phyloP scores from a whole-genome alignment of 2,888 invertebrate genomes.

The Anorthoa munda region DNA sequence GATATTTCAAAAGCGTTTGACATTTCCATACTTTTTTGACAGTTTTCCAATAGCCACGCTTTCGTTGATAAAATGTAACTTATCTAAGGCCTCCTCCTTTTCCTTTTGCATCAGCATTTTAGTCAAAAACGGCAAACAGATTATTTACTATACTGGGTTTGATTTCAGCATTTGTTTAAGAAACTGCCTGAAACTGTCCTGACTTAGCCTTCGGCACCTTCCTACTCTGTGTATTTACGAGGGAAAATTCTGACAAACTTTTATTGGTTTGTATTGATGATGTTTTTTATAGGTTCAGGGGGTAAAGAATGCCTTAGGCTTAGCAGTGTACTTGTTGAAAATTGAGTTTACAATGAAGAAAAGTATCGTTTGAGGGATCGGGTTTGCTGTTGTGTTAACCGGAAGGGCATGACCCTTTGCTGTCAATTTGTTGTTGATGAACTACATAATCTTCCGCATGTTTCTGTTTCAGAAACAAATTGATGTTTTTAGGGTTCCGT shows the following conservation, averaged over 20 bases:
- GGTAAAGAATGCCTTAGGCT: slow-evolving; percentile 56
- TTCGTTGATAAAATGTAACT: too few relatives aligned
- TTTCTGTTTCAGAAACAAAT: slow-evolving; percentile 1
- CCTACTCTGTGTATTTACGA: slow-evolving; percentile 3
- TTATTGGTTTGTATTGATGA: slow-evolving; percentile 60
- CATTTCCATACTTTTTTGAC: too few relatives aligned
- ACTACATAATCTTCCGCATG: slow-evolving; percentile 6
- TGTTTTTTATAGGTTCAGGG: slow-evolving; percentile 56
- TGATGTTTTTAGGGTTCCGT: too few relatives aligned
- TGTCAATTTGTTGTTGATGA: slow-evolving; percentile 29
- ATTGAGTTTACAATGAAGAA: slow-evolving; percentile 56
- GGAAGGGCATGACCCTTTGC: slow-evolving; percentile 16
- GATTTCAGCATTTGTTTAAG: too few relatives aligned
- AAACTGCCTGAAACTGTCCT: background rate
- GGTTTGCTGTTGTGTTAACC: slow-evolving; percentile 4
- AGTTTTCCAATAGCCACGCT: too few relatives aligned
- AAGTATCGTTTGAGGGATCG: slow-evolving; percentile 47
- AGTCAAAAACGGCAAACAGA: background rate
- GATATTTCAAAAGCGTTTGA: too few relatives aligned
- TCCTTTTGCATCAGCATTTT: background rate
- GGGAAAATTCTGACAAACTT: slow-evolving; percentile 59
- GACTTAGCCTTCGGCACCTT: slow-evolving; percentile 7
- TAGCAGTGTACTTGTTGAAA: slow-evolving; percentile 48
- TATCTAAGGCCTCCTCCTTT: background rate
- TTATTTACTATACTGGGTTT: background rate